Conservation (phyloP, 2,888 invertebrate genomes). For the Aleiodes leptofemur region DNA sequence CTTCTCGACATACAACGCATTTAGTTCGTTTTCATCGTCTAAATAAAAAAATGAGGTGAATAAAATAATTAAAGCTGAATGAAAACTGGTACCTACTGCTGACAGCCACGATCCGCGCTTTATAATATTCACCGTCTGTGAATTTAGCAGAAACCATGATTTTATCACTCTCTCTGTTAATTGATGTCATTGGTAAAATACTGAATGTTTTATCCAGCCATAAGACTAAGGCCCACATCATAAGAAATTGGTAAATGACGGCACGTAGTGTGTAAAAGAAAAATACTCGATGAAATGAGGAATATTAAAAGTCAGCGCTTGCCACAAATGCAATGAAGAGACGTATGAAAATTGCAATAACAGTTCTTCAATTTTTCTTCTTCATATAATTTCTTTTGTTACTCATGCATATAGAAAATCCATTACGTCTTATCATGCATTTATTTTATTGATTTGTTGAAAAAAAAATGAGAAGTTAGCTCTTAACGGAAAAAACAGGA, state of each 20-base stretch:
- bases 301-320: too few relatives aligned
- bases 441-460: too few relatives aligned
- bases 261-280: too few relatives aligned
- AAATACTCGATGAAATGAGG: too few relatives aligned
- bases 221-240: slow-evolving; percentile 2
- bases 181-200: neutral
- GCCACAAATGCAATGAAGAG: too few relatives aligned
- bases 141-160: neutral
- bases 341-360: too few relatives aligned
- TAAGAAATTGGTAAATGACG: neutral
- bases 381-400: too few relatives aligned
- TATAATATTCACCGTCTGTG: neutral
- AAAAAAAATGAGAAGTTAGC: too few relatives aligned
- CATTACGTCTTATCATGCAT: too few relatives aligned
- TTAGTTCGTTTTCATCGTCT: neutral
- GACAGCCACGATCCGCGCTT: neutral
- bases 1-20: neutral
- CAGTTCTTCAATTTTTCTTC: too few relatives aligned
- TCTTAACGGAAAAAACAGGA: too few relatives aligned
- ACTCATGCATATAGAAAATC: too few relatives aligned
- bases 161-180: neutral
- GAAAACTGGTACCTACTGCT: neutral
- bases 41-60: neutral
- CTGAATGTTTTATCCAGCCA: neutral
- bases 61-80: neutral